Conservation (phyloP, 1,140 invertebrate genomes). For the Papilio dardanus region DNA sequence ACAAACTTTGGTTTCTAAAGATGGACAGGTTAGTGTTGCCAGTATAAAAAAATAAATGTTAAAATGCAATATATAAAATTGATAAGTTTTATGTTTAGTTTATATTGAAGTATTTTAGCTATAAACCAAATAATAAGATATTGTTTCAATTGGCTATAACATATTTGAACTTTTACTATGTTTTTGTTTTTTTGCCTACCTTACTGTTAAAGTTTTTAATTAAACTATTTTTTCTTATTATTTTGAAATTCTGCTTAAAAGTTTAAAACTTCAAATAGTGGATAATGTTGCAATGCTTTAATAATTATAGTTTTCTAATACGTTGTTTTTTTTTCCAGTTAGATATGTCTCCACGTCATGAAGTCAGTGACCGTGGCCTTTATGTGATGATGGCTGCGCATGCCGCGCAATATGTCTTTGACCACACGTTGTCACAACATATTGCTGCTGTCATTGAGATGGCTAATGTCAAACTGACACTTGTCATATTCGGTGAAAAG, state of each 20-base stretch:
- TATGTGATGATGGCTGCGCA: slow-evolving; percentile 52
- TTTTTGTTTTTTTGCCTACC: too few relatives aligned
- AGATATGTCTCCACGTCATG: slow-evolving; percentile 40
- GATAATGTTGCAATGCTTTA: too few relatives aligned
- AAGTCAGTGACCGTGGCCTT: slow-evolving; percentile 51
- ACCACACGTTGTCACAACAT: slow-evolving; percentile 43
- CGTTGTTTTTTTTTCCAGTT: slow-evolving; percentile 47
- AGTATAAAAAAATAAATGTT: background rate
- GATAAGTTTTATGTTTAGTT: too few relatives aligned
- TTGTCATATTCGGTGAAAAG: slow-evolving; percentile 63
- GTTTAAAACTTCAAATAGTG: too few relatives aligned
- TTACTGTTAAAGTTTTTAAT: too few relatives aligned
- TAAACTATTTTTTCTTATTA: too few relatives aligned
- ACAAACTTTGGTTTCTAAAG: slow-evolving; percentile 38
- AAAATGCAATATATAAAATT: background rate
- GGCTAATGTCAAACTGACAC: slow-evolving; percentile 49
- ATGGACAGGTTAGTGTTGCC: slow-evolving; percentile 45
- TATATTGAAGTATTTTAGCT: too few relatives aligned
- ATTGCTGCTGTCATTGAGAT: slow-evolving; percentile 41
- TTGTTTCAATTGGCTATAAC: too few relatives aligned
- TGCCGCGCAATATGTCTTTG: slow-evolving; percentile 44
- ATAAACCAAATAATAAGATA: too few relatives aligned
- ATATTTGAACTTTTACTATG: too few relatives aligned
- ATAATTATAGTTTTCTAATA: too few relatives aligned
- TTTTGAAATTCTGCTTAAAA: too few relatives aligned